Evolutionary conservation across 2,888 invertebrate species (phyloP).

Genomic region (Xestia sexstrigata): DNA sequence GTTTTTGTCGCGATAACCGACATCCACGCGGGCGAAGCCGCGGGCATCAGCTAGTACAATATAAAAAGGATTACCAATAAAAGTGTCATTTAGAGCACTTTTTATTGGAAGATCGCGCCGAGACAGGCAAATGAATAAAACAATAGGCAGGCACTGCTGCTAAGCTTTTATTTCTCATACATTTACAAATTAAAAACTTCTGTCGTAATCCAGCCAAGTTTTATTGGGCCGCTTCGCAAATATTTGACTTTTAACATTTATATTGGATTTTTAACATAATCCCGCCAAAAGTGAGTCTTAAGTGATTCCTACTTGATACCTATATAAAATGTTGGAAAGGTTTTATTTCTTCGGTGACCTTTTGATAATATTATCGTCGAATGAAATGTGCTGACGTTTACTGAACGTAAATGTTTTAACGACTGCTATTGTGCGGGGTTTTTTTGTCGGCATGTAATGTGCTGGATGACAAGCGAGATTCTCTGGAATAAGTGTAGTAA

Average conservation of each 20-base stretch:
- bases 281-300: slow-evolving; percentile 63
- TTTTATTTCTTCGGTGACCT: slow-evolving; percentile 54
- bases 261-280: slow-evolving; percentile 83
- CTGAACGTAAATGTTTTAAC: slow-evolving; percentile 53
- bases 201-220: slow-evolving; percentile 76
- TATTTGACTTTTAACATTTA: slow-evolving; percentile 80
- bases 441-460: slow-evolving; percentile 45
- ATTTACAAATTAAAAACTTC: slow-evolving; percentile 78
- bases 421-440: slow-evolving; percentile 47
- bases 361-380: slow-evolving; percentile 43
- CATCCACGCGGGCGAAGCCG: too few species aligned
- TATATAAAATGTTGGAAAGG: slow-evolving; percentile 40
- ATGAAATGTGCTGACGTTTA: slow-evolving; percentile 54
- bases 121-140: slow-evolving; percentile 69
- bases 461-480: slow-evolving; percentile 16
- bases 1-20: too few species aligned
- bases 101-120: slow-evolving; percentile 54
- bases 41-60: background rate
- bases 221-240: slow-evolving; percentile 74
- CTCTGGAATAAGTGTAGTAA: slow-evolving; percentile 15
- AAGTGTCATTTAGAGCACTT: slow-evolving; percentile 55
- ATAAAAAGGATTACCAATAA: slow-evolving; percentile 58
- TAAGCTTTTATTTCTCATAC: slow-evolving; percentile 70
- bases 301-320: slow-evolving; percentile 59
- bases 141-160: slow-evolving; percentile 56